phyloP scores from a whole-genome alignment of 2,888 invertebrate species.

The Lithophane semibrunnea region DNA sequence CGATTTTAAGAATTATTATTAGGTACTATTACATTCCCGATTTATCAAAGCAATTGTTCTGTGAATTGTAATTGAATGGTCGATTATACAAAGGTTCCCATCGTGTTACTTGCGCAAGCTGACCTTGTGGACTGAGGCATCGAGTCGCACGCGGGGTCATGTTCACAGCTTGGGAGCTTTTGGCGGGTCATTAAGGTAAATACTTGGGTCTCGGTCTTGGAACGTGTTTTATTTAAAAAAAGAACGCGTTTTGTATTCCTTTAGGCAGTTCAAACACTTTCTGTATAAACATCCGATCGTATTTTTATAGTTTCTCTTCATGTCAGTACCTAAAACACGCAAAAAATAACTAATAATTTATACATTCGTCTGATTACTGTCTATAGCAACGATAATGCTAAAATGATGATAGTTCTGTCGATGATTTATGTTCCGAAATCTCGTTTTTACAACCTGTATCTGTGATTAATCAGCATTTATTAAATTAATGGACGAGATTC shows the following conservation, averaged over 20 bases:
- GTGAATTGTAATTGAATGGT: slow-evolving; percentile 62
- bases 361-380: slow-evolving; percentile 25
- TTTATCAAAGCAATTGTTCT: slow-evolving; percentile 52
- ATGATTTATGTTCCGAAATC: slow-evolving; percentile 51
- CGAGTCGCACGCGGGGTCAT: slow-evolving; percentile 58
- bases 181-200: slow-evolving; percentile 55
- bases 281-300: background rate
- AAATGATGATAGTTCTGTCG: slow-evolving; percentile 40
- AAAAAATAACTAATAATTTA: slow-evolving; percentile 18
- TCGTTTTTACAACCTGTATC: slow-evolving; percentile 46
- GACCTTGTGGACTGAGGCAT: slow-evolving; percentile 69
- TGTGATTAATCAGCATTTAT: slow-evolving; percentile 48
- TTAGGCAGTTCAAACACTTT: slow-evolving; percentile 14
- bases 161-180: slow-evolving; percentile 55
- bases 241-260: slow-evolving; percentile 15
- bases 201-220: slow-evolving; percentile 29
- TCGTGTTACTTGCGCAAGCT: slow-evolving; percentile 70
- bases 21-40: slow-evolving; percentile 39
- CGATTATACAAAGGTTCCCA: slow-evolving; percentile 72
- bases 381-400: slow-evolving; percentile 23
- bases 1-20: slow-evolving; percentile 41
- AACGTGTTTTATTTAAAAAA: slow-evolving; percentile 46
- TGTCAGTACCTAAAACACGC: slow-evolving; percentile 11
- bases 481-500: slow-evolving; percentile 40
- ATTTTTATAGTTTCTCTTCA: background rate